Conservation (phyloP, 2,797 vertebrate genomes). For the Arrhamphus sclerolepis region DNA sequence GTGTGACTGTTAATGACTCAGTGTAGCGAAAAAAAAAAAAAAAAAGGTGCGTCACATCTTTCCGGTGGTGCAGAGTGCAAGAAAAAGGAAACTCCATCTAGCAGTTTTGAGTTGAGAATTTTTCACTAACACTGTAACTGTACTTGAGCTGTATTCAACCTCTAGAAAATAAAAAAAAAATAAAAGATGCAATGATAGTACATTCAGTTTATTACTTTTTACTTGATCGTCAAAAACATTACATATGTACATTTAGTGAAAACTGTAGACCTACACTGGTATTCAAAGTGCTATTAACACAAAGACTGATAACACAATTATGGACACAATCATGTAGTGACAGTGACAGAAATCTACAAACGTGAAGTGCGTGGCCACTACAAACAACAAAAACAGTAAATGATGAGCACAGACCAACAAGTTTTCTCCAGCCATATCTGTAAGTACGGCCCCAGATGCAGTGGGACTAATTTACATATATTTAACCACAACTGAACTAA, state of each 20-base stretch:
- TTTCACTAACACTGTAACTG: no score
- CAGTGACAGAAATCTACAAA: constrained; percentile 43
- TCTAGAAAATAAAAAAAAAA: no score
- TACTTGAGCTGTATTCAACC: no score
- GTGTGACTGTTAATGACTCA: constrained; percentile 25
- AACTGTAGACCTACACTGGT: constrained; percentile 72
- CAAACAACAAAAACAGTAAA: constrained; percentile 31
- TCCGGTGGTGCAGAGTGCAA: constrained; percentile 18
- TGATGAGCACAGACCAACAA: constrained; percentile 25
- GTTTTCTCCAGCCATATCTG: constrained; percentile 25
- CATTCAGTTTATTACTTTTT: constrained; percentile 78
- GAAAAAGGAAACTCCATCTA: no score
- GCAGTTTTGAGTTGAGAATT: no score
- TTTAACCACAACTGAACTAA: constrained; percentile 36
- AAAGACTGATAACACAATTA: constrained; percentile 48
- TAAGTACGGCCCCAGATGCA: constrained; percentile 17
- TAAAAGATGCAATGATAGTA: constrained; percentile 47
- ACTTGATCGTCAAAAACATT: constrained; percentile 73
- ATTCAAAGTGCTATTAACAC: constrained; percentile 74
- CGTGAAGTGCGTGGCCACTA: constrained; percentile 26
- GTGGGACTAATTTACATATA: constrained; percentile 36
- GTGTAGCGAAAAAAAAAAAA: constrained; percentile 42
- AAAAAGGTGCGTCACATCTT: constrained; percentile 1
- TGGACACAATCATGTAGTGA: constrained; percentile 24
- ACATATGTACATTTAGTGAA: constrained; percentile 80